A percentile compares a stretch with the other conserved stretches of the same genome.
These are phyloP conservation scores for Tinamus guttatus DNA, from an alignment of 2,113 vertebrate genomes.

Conservation along the genomic window DNA sequence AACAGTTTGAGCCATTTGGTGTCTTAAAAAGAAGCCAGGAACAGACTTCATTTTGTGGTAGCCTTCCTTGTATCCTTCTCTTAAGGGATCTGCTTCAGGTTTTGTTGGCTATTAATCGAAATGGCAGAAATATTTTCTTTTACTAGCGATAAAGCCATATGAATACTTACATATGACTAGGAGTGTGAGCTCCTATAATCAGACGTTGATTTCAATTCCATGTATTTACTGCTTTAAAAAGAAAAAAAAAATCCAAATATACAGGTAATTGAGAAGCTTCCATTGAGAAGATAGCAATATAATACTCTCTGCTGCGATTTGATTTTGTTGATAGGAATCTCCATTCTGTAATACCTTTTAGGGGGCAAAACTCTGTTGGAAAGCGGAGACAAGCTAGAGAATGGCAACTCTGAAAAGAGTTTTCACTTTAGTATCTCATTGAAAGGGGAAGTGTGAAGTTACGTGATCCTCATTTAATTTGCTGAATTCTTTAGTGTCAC, in stretches of 20 bases:
- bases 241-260: not conserved
- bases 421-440: not conserved
- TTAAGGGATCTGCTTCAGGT: not conserved
- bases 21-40: not conserved
- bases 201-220: not conserved
- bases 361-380: not conserved
- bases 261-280: not conserved
- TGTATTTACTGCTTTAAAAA: not conserved
- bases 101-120: conserved; percentile 13
- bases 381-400: not conserved
- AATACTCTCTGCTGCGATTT: not conserved
- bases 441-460: not conserved
- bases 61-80: not conserved
- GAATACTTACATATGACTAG: not conserved
- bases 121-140: not conserved
- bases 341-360: not conserved
- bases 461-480: not conserved
- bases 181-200: not conserved
- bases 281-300: not conserved
- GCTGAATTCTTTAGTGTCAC: not conserved
- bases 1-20: not conserved
- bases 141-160: not conserved
- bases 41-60: not conserved
- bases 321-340: not conserved
- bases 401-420: not conserved